Evolutionary conservation across 2,888 invertebrate species (phyloP), one percentile per base, ranked within the genome.

Genomic region (Nomada flava): DNA sequence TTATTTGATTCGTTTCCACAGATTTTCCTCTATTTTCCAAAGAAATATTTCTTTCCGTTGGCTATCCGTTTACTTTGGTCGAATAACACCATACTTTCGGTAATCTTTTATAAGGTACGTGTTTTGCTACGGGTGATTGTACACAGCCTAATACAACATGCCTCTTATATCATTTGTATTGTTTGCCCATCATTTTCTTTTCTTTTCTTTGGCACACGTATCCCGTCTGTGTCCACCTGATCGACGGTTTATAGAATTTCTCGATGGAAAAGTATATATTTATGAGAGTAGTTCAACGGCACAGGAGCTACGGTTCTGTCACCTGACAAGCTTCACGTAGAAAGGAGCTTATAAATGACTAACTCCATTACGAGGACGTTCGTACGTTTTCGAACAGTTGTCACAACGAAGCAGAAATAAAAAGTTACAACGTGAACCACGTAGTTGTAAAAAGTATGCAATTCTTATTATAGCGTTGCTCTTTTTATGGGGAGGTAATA

Each of bases 121-220:
- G 29, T 67, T 67, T 36, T 15, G 52, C 13, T 29, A 52, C 65
- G 29, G 18, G 1, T 52, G 29, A 65, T 65, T 65, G 52, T 36
- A 52, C 50, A 13, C 18, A n/a, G 1, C 26, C n/a, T 52, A 50
- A 50, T 52, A 7, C 36, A 15, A 67, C 36, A 15, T 7, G 26
- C n/a, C 20, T 52, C 4, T 53, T 67, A 36, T 53, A 67, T 20
- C 29, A 29, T 15, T 53, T 23, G 11, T 2, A 4, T 18, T 26
- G 29, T 53, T 67, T 36, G 20, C 50, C 29, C n/a, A n/a, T 7
- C 9, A 0, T 7, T 52, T n/a, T 42, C 29, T 11, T 11, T 7
- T 1, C 13, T 15, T 29, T 65, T 29, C n/a, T 7, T 50, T n/a
- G 50, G 50, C 13, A 18, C 47, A 11, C 1, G 13, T 23, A 20